A percentile compares a stretch with the other conserved stretches of the same genome.
Evolutionary conservation across 2,797 vertebrate species (phyloP).

Genomic region (Phataginus tetradactyla): DNA sequence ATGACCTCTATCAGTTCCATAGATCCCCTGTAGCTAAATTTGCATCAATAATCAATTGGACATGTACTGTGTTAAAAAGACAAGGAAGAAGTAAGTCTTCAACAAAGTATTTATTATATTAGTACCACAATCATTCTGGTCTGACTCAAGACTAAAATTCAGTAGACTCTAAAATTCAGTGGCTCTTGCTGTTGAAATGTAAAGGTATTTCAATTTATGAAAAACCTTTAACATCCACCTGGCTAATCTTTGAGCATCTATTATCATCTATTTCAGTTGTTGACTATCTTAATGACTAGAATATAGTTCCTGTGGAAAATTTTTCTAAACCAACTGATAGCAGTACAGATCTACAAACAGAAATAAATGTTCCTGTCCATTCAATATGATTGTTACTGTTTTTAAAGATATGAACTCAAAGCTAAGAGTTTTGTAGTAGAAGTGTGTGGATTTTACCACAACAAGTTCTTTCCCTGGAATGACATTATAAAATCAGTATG

Average conservation of each 20-base stretch:
- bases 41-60: background rate
- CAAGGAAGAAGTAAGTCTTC: background rate
- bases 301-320: constrained; percentile 9
- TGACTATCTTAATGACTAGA: background rate
- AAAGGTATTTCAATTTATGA: background rate
- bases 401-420: constrained; percentile 21
- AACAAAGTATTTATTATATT: background rate
- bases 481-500: background rate
- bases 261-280: background rate
- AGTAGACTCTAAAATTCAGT: background rate
- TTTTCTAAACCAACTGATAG: constrained; percentile 21
- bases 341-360: background rate
- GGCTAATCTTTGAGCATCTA: background rate
- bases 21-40: background rate
- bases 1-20: background rate
- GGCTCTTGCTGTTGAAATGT: background rate
- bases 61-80: background rate
- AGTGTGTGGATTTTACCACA: background rate
- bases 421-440: background rate
- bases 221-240: constrained; percentile 21
- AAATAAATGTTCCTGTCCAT: background rate
- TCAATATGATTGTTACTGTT: background rate
- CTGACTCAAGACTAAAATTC: constrained; percentile 7
- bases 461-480: background rate
- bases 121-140: background rate